Evolutionary conservation across 2,888 invertebrate genomes (phyloP).

Genomic region (Thereva unica): DNA sequence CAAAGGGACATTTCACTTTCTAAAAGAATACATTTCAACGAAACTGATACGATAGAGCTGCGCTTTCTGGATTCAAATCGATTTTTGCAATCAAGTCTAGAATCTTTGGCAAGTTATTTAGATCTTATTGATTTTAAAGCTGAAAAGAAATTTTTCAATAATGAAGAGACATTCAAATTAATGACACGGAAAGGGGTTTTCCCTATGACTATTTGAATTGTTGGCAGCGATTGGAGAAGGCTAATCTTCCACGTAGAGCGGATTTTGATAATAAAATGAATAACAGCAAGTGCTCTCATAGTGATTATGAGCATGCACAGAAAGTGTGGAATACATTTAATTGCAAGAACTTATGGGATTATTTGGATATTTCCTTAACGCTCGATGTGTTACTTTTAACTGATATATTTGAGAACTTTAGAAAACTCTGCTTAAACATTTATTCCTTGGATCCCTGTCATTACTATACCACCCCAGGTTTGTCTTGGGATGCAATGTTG

Average conservation of each 20-base stretch:
- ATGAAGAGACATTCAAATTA: constrained; percentile 39
- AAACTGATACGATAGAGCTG: constrained; percentile 34
- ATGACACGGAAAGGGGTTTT: constrained; percentile 47
- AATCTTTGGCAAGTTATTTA: no score
- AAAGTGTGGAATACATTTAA: constrained; percentile 49
- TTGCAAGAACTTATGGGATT: constrained; percentile 48
- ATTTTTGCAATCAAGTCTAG: no score
- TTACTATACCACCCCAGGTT: no score
- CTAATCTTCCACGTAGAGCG: constrained; percentile 43
- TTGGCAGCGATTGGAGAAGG: constrained; percentile 40
- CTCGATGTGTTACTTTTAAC: no score
- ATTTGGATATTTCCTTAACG: constrained; percentile 48
- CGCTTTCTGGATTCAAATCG: constrained; percentile 37
- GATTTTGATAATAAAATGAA: no score
- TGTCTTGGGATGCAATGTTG: no score
- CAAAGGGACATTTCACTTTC: constrained; percentile 49
- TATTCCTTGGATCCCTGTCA: no score
- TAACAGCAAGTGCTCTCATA: no score
- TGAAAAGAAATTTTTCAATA: no score
- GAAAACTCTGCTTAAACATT: no score
- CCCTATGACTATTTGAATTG: constrained; percentile 48
- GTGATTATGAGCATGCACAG: constrained; percentile 49
- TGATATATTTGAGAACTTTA: no score
- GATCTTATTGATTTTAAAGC: no score
- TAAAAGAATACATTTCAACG: constrained; percentile 43